These are phyloP conservation scores for Thamnaconus septentrionalis DNA, from an alignment of 2,113 vertebrate genomes.

Conservation along the genomic window DNA sequence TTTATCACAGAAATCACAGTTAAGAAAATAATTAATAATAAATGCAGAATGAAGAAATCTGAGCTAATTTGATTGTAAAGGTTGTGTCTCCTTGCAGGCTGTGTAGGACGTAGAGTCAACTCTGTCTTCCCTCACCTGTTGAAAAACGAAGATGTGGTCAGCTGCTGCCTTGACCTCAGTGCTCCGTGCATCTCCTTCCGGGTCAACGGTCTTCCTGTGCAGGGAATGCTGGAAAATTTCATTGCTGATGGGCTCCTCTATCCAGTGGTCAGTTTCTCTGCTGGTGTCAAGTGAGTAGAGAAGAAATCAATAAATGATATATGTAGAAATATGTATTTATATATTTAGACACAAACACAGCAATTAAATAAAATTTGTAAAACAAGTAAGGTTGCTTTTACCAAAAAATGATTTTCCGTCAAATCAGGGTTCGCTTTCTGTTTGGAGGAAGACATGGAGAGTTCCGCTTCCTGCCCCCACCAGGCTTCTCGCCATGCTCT, in stretches of 20 bases:
- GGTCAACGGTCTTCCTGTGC: slow-evolving; percentile 93
- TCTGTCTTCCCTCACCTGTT: slow-evolving; percentile 88
- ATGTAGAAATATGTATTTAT: too few relatives aligned
- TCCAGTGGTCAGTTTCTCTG: slow-evolving; percentile 93
- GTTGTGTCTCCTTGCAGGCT: slow-evolving; percentile 72
- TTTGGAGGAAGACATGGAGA: slow-evolving; percentile 91
- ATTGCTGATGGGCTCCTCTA: slow-evolving; percentile 85
- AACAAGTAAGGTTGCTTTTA: background rate
- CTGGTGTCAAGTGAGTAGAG: slow-evolving; percentile 86
- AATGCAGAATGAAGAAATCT: background rate
- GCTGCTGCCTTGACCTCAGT: slow-evolving; percentile 91
- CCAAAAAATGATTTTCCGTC: slow-evolving; percentile 11
- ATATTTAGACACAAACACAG: too few relatives aligned
- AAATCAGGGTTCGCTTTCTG: slow-evolving; percentile 84
- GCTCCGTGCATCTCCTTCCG: slow-evolving; percentile 91
- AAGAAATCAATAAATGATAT: too few relatives aligned
- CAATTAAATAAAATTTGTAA: too few relatives aligned
- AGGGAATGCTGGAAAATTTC: slow-evolving; percentile 98
- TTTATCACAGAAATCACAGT: background rate
- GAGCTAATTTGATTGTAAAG: background rate
- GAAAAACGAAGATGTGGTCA: slow-evolving; percentile 88
- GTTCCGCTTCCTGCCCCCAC: slow-evolving; percentile 92
- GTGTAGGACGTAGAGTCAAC: slow-evolving; percentile 85
- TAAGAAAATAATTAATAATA: background rate
- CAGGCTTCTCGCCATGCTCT: slow-evolving; percentile 87